Base-by-base conservation (phyloP, 1,140 invertebrate genomes). In the Onthophagus taurus region DNA sequence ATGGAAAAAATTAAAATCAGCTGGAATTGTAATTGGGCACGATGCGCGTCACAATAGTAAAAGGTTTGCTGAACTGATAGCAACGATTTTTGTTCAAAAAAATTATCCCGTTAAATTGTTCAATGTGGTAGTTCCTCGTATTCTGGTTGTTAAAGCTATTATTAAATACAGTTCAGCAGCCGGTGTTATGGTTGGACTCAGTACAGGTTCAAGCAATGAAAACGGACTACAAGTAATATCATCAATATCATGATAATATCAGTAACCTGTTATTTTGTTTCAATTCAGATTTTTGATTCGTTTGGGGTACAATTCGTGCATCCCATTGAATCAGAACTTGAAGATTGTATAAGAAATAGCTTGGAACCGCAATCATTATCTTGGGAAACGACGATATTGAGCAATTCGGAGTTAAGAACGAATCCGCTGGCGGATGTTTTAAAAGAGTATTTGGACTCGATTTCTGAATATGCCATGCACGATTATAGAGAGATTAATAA, bases 201-300 rank as follows among this genome's bases (percentile, higher is more conserved):
- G 0, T 96, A 99, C 55, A 99, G 99, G 72, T 96, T 95, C 0
- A 97, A 97, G 68, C 81, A 97, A 36, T 95, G 99, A 61, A 99
- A 99, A 69, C n/a, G n/a, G 96, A 96, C 4, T 99, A 98, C 61
- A 99, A 99, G 74, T 60, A 61, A 57, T n/a, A n/a, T n/a, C 29
- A 16, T 42, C 37, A 17, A 26, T 33, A 33, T 4, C 16, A 4
- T 20, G 6, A 9, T 9, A 11, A 6, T 14, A 9, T 36, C n/a
- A 24, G 13, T 26, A 4, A 9, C 14, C 5, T 4, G 13, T 11
- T 9, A 11, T 39, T 17, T n/a, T 26, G 12, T 12, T 29, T 42
- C 9, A 44, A 45, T n/a, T 51, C 33, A 63, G 60, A 90, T 97
- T 3, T 98, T 97, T 63, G 95, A 92, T 84, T 69, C 70, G 14